Conservation (phyloP, 2,797 vertebrate genomes). For the Microctenopoma steveboyesi region DNA sequence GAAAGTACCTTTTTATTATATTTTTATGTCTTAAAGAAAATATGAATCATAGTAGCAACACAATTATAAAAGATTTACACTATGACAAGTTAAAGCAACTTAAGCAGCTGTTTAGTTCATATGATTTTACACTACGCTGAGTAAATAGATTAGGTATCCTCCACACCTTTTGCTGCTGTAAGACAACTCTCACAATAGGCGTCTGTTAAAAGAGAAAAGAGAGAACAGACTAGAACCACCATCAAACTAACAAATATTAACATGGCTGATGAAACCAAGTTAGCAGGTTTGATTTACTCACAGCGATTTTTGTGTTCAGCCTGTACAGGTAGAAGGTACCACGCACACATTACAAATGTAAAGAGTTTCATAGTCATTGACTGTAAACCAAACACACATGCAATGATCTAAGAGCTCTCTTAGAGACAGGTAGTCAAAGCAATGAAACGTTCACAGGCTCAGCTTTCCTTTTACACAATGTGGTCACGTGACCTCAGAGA, state of each 20-base stretch:
- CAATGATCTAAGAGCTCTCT: background rate
- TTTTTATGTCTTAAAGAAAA: slow-evolving; percentile 7
- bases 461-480: slow-evolving; percentile 33
- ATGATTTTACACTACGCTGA: slow-evolving; percentile 2
- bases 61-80: background rate
- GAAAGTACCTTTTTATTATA: slow-evolving; percentile 11
- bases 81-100: slow-evolving; percentile 3
- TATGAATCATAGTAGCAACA: background rate
- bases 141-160: slow-evolving; percentile 9
- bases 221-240: background rate
- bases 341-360: slow-evolving; percentile 42
- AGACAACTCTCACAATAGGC: slow-evolving; percentile 79
- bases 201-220: slow-evolving; percentile 58
- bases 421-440: background rate
- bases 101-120: background rate
- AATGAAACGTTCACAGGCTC: background rate
- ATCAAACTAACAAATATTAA: background rate
- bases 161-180: slow-evolving; percentile 68
- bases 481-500: slow-evolving; percentile 54
- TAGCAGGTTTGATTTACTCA: slow-evolving; percentile 57
- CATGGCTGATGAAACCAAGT: slow-evolving; percentile 1
- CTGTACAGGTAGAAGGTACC: slow-evolving; percentile 47
- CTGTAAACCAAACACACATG: background rate
- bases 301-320: slow-evolving; percentile 51
- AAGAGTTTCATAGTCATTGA: slow-evolving; percentile 50